Conservation (phyloP, 2,797 vertebrate species). For the Poeciliopsis presidionis region DNA sequence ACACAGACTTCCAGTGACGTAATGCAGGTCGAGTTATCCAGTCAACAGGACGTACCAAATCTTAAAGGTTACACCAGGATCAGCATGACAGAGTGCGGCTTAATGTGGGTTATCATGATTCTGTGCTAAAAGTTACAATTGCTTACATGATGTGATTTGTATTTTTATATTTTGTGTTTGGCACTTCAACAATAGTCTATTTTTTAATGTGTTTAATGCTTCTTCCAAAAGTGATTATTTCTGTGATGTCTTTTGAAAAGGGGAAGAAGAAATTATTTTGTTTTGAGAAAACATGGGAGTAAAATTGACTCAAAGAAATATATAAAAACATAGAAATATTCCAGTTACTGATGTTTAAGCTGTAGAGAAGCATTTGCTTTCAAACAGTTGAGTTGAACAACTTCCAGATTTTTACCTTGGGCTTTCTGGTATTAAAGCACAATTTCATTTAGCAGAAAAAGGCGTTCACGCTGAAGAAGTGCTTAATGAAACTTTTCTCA, state of each 20-base stretch:
- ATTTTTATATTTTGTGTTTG: background rate
- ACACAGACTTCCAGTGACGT: background rate
- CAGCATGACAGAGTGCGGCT: background rate
- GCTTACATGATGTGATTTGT: background rate
- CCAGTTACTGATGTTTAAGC: background rate
- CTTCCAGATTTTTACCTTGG: constrained; percentile 1
- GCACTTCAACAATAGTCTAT: background rate
- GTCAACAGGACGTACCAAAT: background rate
- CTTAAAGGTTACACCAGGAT: background rate
- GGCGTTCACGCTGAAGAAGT: background rate
- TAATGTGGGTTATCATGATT: background rate
- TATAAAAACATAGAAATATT: background rate
- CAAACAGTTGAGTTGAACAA: background rate
- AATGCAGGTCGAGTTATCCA: background rate
- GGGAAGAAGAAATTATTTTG: background rate
- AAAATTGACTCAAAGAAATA: background rate
- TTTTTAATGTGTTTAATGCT: background rate
- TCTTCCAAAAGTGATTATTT: background rate
- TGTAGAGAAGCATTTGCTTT: background rate
- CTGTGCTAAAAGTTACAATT: background rate
- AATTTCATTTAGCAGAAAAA: background rate
- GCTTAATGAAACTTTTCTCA: background rate
- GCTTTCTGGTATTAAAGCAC: constrained; percentile 2
- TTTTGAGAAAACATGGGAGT: background rate
- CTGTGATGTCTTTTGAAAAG: background rate